These are phyloP conservation scores for Philereme vetulata DNA, from an alignment of 2,888 invertebrate species.

Conservation along the genomic window DNA sequence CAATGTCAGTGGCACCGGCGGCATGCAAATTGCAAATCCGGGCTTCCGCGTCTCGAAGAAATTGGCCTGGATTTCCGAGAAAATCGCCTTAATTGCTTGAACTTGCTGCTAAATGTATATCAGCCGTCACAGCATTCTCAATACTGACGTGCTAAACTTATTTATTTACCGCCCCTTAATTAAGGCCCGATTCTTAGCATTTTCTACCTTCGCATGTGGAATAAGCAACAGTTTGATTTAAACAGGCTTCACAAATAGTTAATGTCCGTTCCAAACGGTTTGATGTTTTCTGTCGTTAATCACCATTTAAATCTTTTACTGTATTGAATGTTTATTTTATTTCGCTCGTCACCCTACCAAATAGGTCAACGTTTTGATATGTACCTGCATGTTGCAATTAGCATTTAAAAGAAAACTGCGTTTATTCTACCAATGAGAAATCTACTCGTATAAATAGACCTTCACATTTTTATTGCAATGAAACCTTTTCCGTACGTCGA, in stretches of 20 bases:
- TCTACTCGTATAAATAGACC: too few species aligned
- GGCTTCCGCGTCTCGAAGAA: slow-evolving; percentile 62
- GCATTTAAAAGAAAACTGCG: too few species aligned
- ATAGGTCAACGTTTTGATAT: too few species aligned
- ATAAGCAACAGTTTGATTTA: slow-evolving; percentile 9
- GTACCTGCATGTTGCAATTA: too few species aligned
- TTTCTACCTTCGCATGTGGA: slow-evolving; percentile 14
- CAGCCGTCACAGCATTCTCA: slow-evolving; percentile 22
- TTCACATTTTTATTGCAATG: too few species aligned
- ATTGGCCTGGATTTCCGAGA: slow-evolving; percentile 65
- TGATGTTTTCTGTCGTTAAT: background rate
- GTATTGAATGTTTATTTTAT: too few species aligned
- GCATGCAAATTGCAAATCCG: slow-evolving; percentile 44
- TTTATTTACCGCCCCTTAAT: slow-evolving; percentile 27
- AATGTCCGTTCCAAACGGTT: slow-evolving; percentile 5
- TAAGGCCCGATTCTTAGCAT: slow-evolving; percentile 23
- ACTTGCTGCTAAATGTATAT: slow-evolving; percentile 49
- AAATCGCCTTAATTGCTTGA: slow-evolving; percentile 67
- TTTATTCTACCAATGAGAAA: too few species aligned
- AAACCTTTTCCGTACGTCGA: too few species aligned
- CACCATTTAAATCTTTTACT: too few species aligned
- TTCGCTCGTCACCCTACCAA: too few species aligned
- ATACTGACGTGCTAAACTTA: slow-evolving; percentile 23
- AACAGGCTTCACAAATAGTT: slow-evolving; percentile 5
- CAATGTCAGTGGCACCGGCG: slow-evolving; percentile 41